Percentiles rank a stretch among this genome's conserved stretches.
Evolutionary conservation across 2,113 vertebrate genomes (phyloP).

Genomic region (human): DNA sequence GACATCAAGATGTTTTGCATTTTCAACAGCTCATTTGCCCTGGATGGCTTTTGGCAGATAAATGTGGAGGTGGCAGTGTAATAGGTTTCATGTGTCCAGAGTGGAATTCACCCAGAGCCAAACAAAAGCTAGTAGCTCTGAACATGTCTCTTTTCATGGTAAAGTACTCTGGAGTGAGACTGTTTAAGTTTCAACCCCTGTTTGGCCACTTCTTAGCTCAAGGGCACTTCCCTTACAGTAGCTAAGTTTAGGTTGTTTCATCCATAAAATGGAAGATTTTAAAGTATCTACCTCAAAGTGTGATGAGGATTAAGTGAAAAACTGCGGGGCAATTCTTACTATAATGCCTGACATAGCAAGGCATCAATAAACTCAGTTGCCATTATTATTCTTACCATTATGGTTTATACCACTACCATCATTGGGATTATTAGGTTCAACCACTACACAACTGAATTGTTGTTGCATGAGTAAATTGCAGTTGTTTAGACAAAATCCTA

Average conservation of each 20-base stretch:
- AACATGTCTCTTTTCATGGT: background rate
- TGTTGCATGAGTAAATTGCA: background rate
- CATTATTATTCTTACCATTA: background rate
- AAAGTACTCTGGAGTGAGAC: background rate
- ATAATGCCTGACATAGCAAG: background rate
- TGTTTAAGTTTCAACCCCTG: background rate
- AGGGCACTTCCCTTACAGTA: background rate
- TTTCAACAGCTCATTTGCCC: conserved; percentile 38
- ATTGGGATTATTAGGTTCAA: background rate
- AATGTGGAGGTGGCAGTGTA: background rate
- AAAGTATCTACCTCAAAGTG: background rate
- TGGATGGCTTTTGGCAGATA: background rate
- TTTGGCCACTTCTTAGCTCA: background rate
- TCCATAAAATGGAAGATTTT: background rate
- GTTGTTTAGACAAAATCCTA: background rate
- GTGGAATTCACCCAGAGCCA: background rate
- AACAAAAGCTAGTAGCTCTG: background rate
- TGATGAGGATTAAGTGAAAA: background rate
- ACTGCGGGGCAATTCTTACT: background rate
- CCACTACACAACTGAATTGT: background rate
- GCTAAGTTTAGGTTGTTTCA: background rate
- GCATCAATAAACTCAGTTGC: background rate
- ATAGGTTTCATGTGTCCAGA: background rate
- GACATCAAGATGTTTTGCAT: conserved; percentile 7
- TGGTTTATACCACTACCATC: background rate